Percentiles rank a stretch among this genome's conserved stretches.
Conservation (phyloP, 2,888 invertebrate genomes). For the Agapostemon virescens region DNA sequence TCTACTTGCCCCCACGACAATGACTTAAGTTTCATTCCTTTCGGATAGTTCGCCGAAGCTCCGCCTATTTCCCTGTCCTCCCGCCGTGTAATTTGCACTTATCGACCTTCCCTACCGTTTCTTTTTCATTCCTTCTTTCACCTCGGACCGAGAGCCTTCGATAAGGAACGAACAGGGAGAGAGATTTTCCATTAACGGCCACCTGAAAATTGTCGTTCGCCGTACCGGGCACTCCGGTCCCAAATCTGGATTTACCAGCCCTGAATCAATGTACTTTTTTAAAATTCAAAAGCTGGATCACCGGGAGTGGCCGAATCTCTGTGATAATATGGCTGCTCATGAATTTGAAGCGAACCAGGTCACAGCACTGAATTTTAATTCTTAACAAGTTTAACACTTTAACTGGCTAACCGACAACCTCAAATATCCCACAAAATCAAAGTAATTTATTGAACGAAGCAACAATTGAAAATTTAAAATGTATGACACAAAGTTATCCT, state of each 20-base stretch:
- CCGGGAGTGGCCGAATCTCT: background rate
- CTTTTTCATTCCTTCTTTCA: constrained; percentile 3
- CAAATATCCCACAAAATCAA: too few relatives aligned
- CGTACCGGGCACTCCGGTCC: background rate
- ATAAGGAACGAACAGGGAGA: constrained; percentile 6
- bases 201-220: background rate
- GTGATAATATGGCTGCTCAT: background rate
- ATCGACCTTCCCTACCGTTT: constrained; percentile 30
- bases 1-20: constrained; percentile 49
- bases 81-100: constrained; percentile 46
- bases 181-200: constrained; percentile 15
- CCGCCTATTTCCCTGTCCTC: constrained; percentile 22
- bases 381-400: too few relatives aligned
- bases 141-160: background rate
- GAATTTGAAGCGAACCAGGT: background rate
- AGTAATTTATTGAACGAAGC: too few relatives aligned
- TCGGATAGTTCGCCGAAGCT: constrained; percentile 39
- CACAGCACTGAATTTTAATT: background rate
- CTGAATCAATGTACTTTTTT: constrained; percentile 5
- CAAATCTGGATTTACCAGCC: background rate
- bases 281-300: background rate
- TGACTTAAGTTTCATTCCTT: constrained; percentile 56
- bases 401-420: too few relatives aligned
- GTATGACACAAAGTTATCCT: too few relatives aligned
- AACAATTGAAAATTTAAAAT: too few relatives aligned